A percentile compares a stretch with the other conserved stretches of the same genome.
Conservation (phyloP, 2,797 vertebrate species). For the Siniperca scherzeri region DNA sequence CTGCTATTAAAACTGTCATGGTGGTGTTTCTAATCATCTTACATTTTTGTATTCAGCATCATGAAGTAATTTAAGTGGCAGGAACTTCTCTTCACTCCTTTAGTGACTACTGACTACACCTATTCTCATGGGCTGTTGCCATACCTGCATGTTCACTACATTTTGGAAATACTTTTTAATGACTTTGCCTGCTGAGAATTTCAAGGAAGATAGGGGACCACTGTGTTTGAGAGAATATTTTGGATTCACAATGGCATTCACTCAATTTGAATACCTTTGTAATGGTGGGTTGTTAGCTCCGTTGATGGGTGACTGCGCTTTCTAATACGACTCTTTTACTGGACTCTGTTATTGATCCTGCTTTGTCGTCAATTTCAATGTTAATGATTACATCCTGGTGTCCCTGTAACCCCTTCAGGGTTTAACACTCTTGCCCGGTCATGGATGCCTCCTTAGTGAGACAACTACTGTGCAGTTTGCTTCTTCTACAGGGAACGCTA, state of each 20-base stretch:
- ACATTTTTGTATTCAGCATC: background rate
- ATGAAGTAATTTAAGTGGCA: background rate
- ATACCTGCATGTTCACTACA: background rate
- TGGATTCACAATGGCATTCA: background rate
- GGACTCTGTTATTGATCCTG: constrained; percentile 13
- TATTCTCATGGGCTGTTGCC: background rate
- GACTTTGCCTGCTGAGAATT: constrained; percentile 25
- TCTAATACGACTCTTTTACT: constrained; percentile 10
- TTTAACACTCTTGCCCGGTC: constrained; percentile 20
- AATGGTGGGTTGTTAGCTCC: constrained; percentile 16
- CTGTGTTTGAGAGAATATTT: constrained; percentile 22
- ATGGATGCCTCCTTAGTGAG: constrained; percentile 17
- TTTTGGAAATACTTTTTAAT: constrained; percentile 29
- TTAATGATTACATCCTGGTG: constrained; percentile 11
- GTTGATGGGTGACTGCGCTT: constrained; percentile 22
- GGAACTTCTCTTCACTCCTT: background rate
- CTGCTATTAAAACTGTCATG: constrained; percentile 4
- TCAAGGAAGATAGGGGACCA: background rate
- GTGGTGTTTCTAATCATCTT: background rate
- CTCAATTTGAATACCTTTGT: constrained; percentile 32
- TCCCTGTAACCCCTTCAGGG: constrained; percentile 30
- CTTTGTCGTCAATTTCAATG: constrained; percentile 20
- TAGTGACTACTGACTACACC: background rate
- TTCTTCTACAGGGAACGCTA: constrained; percentile 27
- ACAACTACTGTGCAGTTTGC: constrained; percentile 17